Percentiles rank a stretch among this genome's conserved stretches.
These are phyloP conservation scores for Zaprionus taronus DNA, from an alignment of 1,140 invertebrate genomes.

Conservation along the genomic window DNA sequence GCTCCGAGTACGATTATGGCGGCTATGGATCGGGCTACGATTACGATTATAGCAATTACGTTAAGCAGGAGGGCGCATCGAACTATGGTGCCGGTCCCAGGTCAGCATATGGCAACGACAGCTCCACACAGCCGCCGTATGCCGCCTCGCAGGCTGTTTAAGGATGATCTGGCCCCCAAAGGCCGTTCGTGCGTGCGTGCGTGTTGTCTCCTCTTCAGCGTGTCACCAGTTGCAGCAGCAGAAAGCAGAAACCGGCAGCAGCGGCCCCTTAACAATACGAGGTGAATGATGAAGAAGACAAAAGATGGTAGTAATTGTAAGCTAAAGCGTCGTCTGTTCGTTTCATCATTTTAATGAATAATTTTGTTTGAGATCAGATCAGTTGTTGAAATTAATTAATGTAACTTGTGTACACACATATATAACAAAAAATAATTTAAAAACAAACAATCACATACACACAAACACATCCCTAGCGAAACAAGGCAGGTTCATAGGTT, in stretches of 20 bases:
- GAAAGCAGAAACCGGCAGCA: not conserved
- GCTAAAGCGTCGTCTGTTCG: constrained; percentile 83
- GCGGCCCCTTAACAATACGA: constrained; percentile 22
- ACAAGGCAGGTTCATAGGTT: constrained; percentile 70
- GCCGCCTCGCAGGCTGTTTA: constrained; percentile 84
- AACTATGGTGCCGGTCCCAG: constrained; percentile 81
- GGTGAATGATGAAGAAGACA: constrained; percentile 78
- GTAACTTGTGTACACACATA: constrained; percentile 67
- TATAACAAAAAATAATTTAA: constrained; percentile 63
- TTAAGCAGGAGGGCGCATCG: constrained; percentile 80
- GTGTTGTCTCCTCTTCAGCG: constrained; percentile 53
- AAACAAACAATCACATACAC: constrained; percentile 26
- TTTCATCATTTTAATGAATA: constrained; percentile 64
- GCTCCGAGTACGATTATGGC: constrained; percentile 84
- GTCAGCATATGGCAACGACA: constrained; percentile 83
- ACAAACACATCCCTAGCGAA: constrained; percentile 58
- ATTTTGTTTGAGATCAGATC: constrained; percentile 75
- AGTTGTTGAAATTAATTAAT: constrained; percentile 83
- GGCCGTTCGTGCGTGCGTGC: constrained; percentile 23
- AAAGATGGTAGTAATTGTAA: constrained; percentile 81
- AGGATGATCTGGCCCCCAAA: constrained; percentile 30
- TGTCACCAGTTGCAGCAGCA: not conserved
- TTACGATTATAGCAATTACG: constrained; percentile 84
- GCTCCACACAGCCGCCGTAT: constrained; percentile 83
- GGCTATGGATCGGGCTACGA: constrained; percentile 84